Evolutionary conservation across 2,797 vertebrate genomes (phyloP).

Genomic region (Craterocephalus amniculus): DNA sequence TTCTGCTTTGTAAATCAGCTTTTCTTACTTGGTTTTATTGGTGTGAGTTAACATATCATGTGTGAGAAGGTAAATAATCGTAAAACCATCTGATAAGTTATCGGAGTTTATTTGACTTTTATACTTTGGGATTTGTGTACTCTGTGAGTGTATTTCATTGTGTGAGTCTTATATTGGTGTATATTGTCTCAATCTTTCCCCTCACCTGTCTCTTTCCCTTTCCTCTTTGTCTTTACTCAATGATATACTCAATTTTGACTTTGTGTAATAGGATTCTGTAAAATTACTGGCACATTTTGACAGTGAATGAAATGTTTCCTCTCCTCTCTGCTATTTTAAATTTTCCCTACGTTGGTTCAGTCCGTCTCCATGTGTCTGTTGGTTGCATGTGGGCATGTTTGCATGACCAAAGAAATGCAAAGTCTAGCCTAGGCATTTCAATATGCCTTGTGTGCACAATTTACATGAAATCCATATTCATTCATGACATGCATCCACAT

Average conservation of each 20-base stretch:
- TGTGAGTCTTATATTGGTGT: conserved; percentile 14
- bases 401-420: conserved; percentile 76
- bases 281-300: conserved; percentile 25
- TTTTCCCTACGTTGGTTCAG: conserved; percentile 32
- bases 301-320: conserved; percentile 39
- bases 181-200: conserved; percentile 1
- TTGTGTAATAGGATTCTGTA: conserved; percentile 24
- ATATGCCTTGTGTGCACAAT: conserved; percentile 61
- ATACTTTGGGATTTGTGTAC: conserved; percentile 62
- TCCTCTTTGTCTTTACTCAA: neutral
- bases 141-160: conserved; percentile 16
- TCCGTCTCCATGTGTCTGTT: conserved; percentile 37
- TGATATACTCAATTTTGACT: conserved; percentile 2
- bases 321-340: conserved; percentile 27
- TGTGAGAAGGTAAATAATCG: conserved; percentile 63
- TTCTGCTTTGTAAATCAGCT: conserved; percentile 59
- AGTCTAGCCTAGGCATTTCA: conserved; percentile 61
- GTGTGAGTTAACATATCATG: conserved; percentile 54
- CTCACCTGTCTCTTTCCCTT: neutral
- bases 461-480: conserved; percentile 77
- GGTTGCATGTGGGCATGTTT: conserved; percentile 69
- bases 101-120: conserved; percentile 59
- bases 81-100: conserved; percentile 74
- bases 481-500: conserved; percentile 52
- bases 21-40: conserved; percentile 66